phyloP scores from a whole-genome alignment of 2,797 vertebrate genomes.

The Pangasius mekongensis region DNA sequence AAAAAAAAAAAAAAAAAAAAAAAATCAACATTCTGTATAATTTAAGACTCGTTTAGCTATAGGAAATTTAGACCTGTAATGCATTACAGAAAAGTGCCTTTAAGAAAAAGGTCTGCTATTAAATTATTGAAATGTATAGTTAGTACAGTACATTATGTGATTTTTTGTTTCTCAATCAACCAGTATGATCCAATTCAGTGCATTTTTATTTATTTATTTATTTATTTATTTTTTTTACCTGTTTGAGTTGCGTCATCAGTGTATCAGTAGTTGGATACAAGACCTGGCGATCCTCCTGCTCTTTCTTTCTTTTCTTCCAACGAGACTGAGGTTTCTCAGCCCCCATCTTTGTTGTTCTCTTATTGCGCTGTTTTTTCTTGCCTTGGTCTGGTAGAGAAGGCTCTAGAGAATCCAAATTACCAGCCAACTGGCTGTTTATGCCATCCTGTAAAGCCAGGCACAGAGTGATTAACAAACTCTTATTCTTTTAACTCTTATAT shows the following conservation, averaged over 20 bases:
- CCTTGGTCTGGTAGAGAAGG: conserved; percentile 70
- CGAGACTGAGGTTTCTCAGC: conserved; percentile 82
- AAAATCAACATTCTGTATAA: conserved; percentile 28
- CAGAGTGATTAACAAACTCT: not conserved
- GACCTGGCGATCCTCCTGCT: conserved; percentile 84
- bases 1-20: not conserved
- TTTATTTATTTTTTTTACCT: conserved; percentile 59
- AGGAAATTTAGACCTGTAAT: conserved; percentile 19
- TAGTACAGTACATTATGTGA: not conserved
- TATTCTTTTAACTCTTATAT: too few relatives aligned
- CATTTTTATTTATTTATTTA: too few relatives aligned
- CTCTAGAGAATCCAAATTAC: conserved; percentile 71
- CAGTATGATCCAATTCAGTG: not conserved
- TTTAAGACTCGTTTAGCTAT: conserved; percentile 20
- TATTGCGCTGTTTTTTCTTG: conserved; percentile 84
- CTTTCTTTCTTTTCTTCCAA: conserved; percentile 89
- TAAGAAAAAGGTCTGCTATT: not conserved
- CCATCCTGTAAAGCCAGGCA: conserved; percentile 22
- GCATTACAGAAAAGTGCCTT: not conserved
- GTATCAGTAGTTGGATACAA: conserved; percentile 77
- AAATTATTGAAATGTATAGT: not conserved
- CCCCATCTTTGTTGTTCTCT: conserved; percentile 76
- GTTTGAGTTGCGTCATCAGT: conserved; percentile 80
- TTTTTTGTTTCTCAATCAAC: not conserved
- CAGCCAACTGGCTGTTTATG: conserved; percentile 60